Evolutionary conservation across 2,797 vertebrate genomes (phyloP).

Genomic region (Argentina silus): DNA sequence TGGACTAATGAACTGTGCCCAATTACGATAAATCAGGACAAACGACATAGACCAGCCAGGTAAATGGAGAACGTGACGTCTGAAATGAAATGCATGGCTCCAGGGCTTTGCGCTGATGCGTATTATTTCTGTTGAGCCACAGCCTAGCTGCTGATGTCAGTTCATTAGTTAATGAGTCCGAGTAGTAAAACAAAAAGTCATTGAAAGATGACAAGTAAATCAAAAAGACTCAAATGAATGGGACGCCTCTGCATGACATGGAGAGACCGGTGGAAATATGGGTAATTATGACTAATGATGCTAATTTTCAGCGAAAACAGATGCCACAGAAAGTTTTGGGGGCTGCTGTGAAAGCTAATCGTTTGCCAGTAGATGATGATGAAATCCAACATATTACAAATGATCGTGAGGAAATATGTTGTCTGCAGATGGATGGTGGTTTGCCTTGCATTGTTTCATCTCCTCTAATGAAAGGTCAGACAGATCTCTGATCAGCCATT

Average conservation of each 20-base stretch:
- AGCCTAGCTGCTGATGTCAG: background rate
- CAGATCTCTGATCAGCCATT: constrained; percentile 18
- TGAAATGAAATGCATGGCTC: background rate
- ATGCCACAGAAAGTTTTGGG: constrained; percentile 7
- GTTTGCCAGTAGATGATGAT: constrained; percentile 20
- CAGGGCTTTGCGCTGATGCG: background rate
- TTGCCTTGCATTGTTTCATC: constrained; percentile 12
- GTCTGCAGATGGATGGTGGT: constrained; percentile 16
- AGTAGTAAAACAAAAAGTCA: background rate
- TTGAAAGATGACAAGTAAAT: background rate
- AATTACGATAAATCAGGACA: constrained; percentile 60
- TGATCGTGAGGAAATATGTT: constrained; percentile 18
- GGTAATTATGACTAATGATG: constrained; percentile 35
- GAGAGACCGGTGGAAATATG: background rate
- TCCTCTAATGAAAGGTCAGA: constrained; percentile 21
- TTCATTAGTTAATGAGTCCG: background rate
- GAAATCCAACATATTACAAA: background rate
- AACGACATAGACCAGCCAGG: constrained; percentile 24
- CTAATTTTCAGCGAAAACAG: constrained; percentile 30
- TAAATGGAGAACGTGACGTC: background rate
- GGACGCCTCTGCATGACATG: too few relatives aligned
- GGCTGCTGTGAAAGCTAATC: constrained; percentile 7
- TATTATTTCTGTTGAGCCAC: background rate
- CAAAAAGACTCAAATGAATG: background rate
- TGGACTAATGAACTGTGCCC: constrained; percentile 42